phyloP scores from a whole-genome alignment of 92 coral and sea anemone species.

The Virgularia gustaviana region DNA sequence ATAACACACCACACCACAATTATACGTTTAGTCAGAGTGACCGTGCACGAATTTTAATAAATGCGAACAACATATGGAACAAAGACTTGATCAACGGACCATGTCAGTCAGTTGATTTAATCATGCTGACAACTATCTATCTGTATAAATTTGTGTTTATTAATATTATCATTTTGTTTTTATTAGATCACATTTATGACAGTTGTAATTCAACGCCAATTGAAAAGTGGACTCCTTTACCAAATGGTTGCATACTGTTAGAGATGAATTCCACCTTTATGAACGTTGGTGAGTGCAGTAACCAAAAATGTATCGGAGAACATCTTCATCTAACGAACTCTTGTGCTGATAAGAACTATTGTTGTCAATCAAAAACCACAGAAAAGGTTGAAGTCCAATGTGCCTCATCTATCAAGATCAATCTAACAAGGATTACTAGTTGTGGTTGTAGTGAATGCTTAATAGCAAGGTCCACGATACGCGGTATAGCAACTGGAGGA shows the following conservation, averaged over 20 bases:
- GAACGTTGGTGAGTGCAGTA: conserved; percentile 37
- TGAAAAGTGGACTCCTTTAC: not conserved
- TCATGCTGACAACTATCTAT: no score
- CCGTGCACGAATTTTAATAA: no score
- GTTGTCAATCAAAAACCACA: conserved; percentile 15
- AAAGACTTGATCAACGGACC: no score
- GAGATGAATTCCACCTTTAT: conserved; percentile 27
- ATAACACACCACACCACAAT: no score
- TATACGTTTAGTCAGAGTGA: no score
- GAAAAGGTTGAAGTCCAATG: conserved; percentile 18
- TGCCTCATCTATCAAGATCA: not conserved
- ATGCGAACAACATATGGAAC: no score
- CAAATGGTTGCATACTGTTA: conserved; percentile 39
- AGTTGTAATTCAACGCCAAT: conserved; percentile 35
- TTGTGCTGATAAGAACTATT: conserved; percentile 13
- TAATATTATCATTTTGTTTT: no score
- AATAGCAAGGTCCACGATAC: not conserved
- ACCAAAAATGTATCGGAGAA: conserved; percentile 26
- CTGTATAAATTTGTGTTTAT: no score
- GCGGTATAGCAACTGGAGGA: conserved; percentile 46
- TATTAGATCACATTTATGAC: conserved; percentile 33
- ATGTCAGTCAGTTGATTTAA: no score
- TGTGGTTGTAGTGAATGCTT: conserved; percentile 43
- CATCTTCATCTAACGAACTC: not conserved
- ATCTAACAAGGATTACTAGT: conserved; percentile 5